Percentiles rank a stretch among this genome's conserved stretches.
These are phyloP conservation scores for Burhinus bistriatus DNA, from an alignment of 2,113 vertebrate species.

Conservation along the genomic window DNA sequence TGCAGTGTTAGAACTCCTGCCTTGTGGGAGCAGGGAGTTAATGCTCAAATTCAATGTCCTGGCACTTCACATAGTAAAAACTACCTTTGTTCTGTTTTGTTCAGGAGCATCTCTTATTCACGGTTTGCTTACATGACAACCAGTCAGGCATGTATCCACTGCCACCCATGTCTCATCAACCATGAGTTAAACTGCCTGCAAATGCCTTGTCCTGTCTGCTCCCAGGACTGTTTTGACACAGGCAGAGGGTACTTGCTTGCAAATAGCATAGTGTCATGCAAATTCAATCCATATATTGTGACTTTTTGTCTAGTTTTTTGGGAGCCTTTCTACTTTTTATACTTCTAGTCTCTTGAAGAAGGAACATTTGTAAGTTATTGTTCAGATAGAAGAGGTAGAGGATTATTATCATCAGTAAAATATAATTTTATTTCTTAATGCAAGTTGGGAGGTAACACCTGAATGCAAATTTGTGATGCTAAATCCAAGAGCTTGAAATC, in stretches of 20 bases:
- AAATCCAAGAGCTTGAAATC: neutral
- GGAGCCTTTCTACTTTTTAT: neutral
- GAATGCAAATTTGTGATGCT: neutral
- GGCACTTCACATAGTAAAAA: neutral
- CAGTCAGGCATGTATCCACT: neutral
- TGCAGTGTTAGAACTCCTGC: neutral
- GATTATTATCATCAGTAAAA: neutral
- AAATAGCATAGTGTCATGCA: neutral
- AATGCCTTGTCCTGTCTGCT: neutral
- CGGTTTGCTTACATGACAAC: neutral
- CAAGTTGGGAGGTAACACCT: neutral
- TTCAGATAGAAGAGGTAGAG: neutral
- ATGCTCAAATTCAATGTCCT: neutral
- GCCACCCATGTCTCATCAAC: neutral
- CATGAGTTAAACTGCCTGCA: neutral
- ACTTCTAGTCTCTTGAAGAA: neutral
- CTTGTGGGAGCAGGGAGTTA: neutral
- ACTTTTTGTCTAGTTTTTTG: neutral
- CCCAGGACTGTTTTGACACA: neutral
- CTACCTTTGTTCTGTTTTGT: neutral
- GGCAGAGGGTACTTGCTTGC: neutral
- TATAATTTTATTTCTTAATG: neutral
- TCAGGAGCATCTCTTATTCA: neutral
- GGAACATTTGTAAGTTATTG: neutral
- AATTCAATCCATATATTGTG: neutral